Evolutionary conservation across 2,113 vertebrate genomes (phyloP).

Genomic region (Cryptoleucopteryx plumbea): DNA sequence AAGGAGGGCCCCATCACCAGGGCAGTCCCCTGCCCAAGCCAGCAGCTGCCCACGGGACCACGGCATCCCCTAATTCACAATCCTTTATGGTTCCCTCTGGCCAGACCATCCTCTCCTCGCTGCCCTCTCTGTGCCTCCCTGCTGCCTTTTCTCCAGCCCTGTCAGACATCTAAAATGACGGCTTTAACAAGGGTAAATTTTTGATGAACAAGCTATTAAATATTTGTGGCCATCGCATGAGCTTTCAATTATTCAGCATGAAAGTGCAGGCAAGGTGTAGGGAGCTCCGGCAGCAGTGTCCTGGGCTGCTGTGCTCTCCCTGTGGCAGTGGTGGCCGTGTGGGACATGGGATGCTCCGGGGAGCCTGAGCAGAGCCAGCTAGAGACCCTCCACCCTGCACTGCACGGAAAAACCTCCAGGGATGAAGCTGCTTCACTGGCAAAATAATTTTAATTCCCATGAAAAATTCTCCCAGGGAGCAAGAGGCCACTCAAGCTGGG

Average conservation of each 20-base stretch:
- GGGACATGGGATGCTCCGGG: background rate
- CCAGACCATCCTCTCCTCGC: background rate
- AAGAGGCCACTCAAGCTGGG: background rate
- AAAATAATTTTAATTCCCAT: background rate
- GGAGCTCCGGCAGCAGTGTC: background rate
- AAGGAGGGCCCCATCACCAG: background rate
- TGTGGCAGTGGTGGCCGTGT: background rate
- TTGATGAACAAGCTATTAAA: conserved; percentile 57
- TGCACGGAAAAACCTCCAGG: background rate
- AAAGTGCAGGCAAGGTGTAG: background rate
- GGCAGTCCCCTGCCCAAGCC: background rate
- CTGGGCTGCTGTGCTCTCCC: background rate
- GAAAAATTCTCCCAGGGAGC: background rate
- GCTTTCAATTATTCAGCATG: conserved; percentile 36
- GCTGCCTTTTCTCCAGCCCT: background rate
- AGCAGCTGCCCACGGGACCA: background rate
- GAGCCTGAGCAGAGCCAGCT: background rate
- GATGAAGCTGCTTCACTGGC: rapidly evolving
- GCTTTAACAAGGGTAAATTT: conserved; percentile 38
- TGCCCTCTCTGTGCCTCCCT: background rate
- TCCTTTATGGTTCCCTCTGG: background rate
- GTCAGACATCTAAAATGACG: background rate
- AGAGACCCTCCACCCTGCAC: background rate
- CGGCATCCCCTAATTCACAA: background rate
- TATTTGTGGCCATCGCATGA: conserved; percentile 40